Evolutionary conservation across 2,888 invertebrate species (phyloP).

Genomic region (Caenorhabditis plicata): DNA sequence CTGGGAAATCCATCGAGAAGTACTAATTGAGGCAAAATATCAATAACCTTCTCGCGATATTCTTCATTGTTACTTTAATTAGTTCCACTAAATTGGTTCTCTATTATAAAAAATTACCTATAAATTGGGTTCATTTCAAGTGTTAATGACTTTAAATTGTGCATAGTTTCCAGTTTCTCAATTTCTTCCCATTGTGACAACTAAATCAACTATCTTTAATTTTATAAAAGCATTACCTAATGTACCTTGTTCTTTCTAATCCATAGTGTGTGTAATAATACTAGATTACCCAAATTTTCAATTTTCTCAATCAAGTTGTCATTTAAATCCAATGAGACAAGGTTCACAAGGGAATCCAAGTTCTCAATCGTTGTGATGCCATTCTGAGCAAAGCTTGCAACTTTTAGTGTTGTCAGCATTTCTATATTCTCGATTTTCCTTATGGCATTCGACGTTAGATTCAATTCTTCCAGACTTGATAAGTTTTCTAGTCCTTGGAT

Average conservation of each 20-base stretch:
- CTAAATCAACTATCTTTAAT: conserved; percentile 6
- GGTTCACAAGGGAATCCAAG: background rate
- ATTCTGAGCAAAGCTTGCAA: conserved; percentile 90
- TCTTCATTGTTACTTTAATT: too few species aligned
- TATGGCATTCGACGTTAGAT: conserved; percentile 37
- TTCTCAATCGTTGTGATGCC: conserved; percentile 78
- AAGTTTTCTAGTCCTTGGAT: conserved; percentile 69
- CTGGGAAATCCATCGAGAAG: conserved; percentile 35
- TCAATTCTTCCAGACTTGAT: conserved; percentile 26
- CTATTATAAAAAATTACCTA: conserved; percentile 18
- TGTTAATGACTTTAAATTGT: conserved; percentile 13
- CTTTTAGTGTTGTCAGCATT: conserved; percentile 76
- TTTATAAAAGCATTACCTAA: background rate
- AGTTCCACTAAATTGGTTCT: too few species aligned
- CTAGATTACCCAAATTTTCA: conserved; percentile 45
- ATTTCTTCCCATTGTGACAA: conserved; percentile 35
- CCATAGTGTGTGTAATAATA: conserved; percentile 43
- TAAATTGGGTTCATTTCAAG: conserved; percentile 40
- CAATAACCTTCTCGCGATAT: conserved; percentile 29
- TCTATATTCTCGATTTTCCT: conserved; percentile 74
- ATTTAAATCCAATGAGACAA: conserved; percentile 20
- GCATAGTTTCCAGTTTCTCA: conserved; percentile 7
- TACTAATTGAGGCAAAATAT: conserved; percentile 28
- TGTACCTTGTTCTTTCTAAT: conserved; percentile 49
- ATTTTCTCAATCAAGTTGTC: conserved; percentile 34